A percentile compares a stretch with the other conserved stretches of the same genome.
phyloP scores from a whole-genome alignment of 1,140 invertebrate genomes.

The Papilio xuthus region DNA sequence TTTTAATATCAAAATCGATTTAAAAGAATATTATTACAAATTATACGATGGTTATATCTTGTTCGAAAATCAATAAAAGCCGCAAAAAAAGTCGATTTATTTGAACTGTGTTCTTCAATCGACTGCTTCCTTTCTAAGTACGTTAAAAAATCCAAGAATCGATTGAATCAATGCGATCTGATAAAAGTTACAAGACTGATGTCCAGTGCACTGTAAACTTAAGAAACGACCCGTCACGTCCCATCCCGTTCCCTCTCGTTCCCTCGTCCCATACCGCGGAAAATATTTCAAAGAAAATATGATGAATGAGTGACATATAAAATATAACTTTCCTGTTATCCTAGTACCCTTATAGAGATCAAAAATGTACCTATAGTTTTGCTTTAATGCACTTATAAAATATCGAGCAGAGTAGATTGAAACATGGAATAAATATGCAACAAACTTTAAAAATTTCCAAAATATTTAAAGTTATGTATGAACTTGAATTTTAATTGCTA shows the following conservation, averaged over 20 bases:
- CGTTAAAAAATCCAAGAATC: conserved; percentile 15
- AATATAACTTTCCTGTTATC: conserved; percentile 7
- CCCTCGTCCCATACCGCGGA: not conserved
- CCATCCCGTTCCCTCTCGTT: not conserved
- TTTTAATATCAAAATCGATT: too few species aligned
- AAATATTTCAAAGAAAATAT: conserved; percentile 14
- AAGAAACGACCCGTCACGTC: not conserved
- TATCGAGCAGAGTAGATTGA: not conserved
- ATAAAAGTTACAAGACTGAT: conserved; percentile 1
- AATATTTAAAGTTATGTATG: too few species aligned
- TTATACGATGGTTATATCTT: conserved; percentile 6
- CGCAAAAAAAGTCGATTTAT: not conserved
- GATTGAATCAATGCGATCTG: conserved; percentile 5
- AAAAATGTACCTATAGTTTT: not conserved
- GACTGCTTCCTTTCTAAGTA: conserved; percentile 1
- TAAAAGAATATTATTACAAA: too few species aligned
- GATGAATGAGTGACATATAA: conserved; percentile 1
- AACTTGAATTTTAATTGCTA: too few species aligned
- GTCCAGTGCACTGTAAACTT: not conserved
- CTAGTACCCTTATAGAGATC: not conserved
- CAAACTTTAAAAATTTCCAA: too few species aligned
- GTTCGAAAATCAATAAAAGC: not conserved
- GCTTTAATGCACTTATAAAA: not conserved
- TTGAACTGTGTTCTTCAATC: not conserved
- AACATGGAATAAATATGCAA: too few species aligned